Conservation (phyloP, 2,888 invertebrate species). For the Cybosia mesomella region DNA sequence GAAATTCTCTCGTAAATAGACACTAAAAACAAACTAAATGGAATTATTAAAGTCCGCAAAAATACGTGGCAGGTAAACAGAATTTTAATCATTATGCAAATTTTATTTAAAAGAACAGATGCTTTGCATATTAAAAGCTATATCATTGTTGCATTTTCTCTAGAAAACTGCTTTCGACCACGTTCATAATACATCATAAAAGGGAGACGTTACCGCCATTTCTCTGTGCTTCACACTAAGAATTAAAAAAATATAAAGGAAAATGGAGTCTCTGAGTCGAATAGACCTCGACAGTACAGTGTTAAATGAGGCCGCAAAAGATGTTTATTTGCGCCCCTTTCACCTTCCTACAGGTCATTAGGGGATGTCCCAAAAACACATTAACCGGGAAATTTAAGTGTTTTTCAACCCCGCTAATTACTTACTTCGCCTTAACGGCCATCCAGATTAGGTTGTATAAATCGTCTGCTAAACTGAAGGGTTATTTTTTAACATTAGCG, state of each 20-base stretch:
- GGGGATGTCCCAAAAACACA: slow-evolving; percentile 70
- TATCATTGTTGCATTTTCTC: slow-evolving; percentile 18
- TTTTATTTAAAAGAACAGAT: slow-evolving; percentile 25
- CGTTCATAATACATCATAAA: slow-evolving; percentile 19
- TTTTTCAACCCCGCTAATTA: slow-evolving; percentile 76
- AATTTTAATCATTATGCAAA: slow-evolving; percentile 33
- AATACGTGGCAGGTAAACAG: slow-evolving; percentile 5
- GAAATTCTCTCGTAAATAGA: neutral
- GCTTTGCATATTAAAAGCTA: slow-evolving; percentile 27
- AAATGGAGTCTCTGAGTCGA: slow-evolving; percentile 23
- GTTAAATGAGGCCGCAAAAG: slow-evolving; percentile 55
- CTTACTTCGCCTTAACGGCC: slow-evolving; percentile 65
- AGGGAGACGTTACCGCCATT: slow-evolving; percentile 15
- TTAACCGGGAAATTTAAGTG: slow-evolving; percentile 71
- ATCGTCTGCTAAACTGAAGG: slow-evolving; percentile 48
- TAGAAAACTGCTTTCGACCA: slow-evolving; percentile 15
- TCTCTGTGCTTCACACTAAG: slow-evolving; percentile 12
- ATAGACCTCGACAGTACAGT: slow-evolving; percentile 34
- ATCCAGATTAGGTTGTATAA: slow-evolving; percentile 64
- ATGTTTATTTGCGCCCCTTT: slow-evolving; percentile 65
- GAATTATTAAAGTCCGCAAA: neutral
- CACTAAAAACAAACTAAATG: neutral
- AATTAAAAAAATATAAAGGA: slow-evolving; percentile 25
- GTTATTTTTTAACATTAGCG: slow-evolving; percentile 41
- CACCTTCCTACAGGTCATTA: slow-evolving; percentile 62